Base-by-base conservation (phyloP, 1,140 invertebrate species). In the Eulimnadia texana region DNA sequence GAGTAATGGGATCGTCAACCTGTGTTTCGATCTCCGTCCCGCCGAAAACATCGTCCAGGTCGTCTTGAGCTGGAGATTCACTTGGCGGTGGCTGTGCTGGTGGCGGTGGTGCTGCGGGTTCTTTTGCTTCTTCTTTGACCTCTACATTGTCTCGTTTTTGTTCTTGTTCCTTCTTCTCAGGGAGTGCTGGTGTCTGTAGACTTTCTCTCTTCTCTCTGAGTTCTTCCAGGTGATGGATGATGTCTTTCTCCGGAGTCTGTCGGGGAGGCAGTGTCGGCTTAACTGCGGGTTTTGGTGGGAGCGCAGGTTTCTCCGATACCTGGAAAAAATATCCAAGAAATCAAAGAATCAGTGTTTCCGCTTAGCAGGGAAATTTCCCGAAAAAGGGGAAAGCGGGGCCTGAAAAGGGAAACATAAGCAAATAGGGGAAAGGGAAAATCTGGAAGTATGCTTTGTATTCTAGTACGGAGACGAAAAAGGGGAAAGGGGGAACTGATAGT, bases 201-300 rank as follows among this genome's bases (percentile, higher is more conserved):
- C 59, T 24, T 3, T 84, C 80, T 70, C 89, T 90, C 72, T 86
- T 84, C 57, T 90, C 79, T 33, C 84, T 85, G 59, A 90, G 69
- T 1, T 86, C 84, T 62, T 84, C 81, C 1, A 87, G 82, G 74
- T 89, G 88, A 58, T 90, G 88, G 24, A 50, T 1, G 55, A 28
- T 25, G 42, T 58, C 52, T 22, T 53, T 59, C 24, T 63, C 64
- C 16, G 59, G 60, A 24, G 56, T 50, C 66, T 79, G 78, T 51
- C 77, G 66, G 2, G 77, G 67, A 10, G 68, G 68, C 28, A 67
- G 75, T 9, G 68, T 71, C 13, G 70, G 70, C 63, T 74, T 72
- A 9, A 76, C 76, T 19, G 78, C 76, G 59, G 85, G 84, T 76
- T 87, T 86, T 1, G 84, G 84, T 54, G 84, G 84, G 72, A 86